Conservation (phyloP, 2,113 vertebrate genomes). For the Paracanthobrama guichenoti region DNA sequence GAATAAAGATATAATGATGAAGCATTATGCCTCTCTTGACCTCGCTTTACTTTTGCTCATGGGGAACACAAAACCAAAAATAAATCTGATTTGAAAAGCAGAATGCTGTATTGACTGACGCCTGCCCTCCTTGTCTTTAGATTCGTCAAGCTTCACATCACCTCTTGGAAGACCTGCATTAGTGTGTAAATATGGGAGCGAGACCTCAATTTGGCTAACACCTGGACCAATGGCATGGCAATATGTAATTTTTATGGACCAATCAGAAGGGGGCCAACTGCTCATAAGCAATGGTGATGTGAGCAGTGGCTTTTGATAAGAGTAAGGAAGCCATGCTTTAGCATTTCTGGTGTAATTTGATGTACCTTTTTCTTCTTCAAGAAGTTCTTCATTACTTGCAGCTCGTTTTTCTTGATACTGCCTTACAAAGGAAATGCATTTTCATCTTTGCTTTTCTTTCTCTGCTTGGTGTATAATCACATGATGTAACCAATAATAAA, state of each 20-base stretch:
- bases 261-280: conserved; percentile 68
- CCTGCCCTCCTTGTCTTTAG: conserved; percentile 75
- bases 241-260: conserved; percentile 71
- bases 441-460: conserved; percentile 63
- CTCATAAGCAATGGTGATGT: conserved; percentile 62
- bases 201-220: conserved; percentile 67
- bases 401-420: conserved; percentile 56
- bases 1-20: conserved; percentile 3
- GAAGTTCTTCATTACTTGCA: conserved; percentile 54
- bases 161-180: conserved; percentile 73
- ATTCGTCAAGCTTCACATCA: conserved; percentile 69
- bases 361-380: conserved; percentile 47
- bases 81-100: conserved; percentile 57
- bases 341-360: conserved; percentile 60
- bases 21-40: conserved; percentile 27
- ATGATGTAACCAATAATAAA: conserved; percentile 69
- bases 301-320: conserved; percentile 60
- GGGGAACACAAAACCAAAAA: conserved; percentile 31
- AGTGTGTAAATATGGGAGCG: conserved; percentile 67
- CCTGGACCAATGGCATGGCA: conserved; percentile 73
- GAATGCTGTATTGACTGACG: conserved; percentile 66
- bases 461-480: conserved; percentile 55
- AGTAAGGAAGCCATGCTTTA: conserved; percentile 54
- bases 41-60: conserved; percentile 27
- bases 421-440: conserved; percentile 63